Base-by-base conservation (phyloP, 1,140 invertebrate genomes). In the Drosophila sproati region DNA sequence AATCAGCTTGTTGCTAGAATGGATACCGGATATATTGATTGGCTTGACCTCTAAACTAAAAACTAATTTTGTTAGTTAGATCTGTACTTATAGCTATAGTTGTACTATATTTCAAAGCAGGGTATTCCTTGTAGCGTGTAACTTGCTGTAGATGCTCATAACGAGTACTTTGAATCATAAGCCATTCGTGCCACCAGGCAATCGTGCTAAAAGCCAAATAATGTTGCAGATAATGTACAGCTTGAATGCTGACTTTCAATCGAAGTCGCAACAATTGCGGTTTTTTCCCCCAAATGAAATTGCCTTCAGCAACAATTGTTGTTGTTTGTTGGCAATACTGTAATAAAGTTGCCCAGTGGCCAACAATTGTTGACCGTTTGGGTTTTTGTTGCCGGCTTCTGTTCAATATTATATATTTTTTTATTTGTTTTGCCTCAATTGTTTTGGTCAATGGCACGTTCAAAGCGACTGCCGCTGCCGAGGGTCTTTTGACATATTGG, bases 291-390 rank as follows among this genome's bases (percentile, higher is more conserved):
- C 55, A 50, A 68, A 61, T 59, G 50, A 59, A 43, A 20, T 20
- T 20, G 20, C 20, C 20, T 1, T 20, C 54, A 50, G 35, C 62
- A 37, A 37, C 66, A 41, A 20, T n/a, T 54, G 39, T 29, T 59
- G 32, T 55, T 64, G 43, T 55, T 47, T 45, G 55, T 32, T 45
- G 55, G 29, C 43, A 39, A 57, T 75, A 50, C 80, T 64, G 78
- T 78, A 87, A 86, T 85, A 77, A 76, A 70, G 60, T 74, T 77
- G 73, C 73, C 77, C 81, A 77, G 52, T 85, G 77, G 68, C 52
- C 74, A 70, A 63, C 63, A 72, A 66, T 57, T 72, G 61, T 64
- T 62, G 50, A 28, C 32, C 47, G 66, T 67, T 54, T 66, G 29
- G n/a, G 69, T n/a, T 56, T 72, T 66, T 66, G 47, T 48, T 60